Percentiles rank a stretch among this genome's conserved stretches.
phyloP scores from a whole-genome alignment of 2,888 invertebrate genomes.

The Cryptocephalus primarius region DNA sequence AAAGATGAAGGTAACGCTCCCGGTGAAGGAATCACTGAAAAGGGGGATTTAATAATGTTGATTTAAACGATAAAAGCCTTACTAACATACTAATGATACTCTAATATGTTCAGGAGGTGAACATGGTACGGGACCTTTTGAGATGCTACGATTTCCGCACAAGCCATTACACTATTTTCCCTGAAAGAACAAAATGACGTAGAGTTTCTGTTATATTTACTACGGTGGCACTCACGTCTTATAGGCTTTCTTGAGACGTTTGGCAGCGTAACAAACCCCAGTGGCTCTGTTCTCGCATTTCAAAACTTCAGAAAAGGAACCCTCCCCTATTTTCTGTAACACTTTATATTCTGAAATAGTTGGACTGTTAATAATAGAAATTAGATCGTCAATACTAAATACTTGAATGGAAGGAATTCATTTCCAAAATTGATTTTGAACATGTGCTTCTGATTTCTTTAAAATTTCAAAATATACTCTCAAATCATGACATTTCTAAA shows the following conservation, averaged over 20 bases:
- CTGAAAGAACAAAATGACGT: conserved; percentile 25
- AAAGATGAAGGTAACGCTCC: conserved; percentile 50
- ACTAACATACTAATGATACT: conserved; percentile 49
- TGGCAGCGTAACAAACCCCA: conserved; percentile 48
- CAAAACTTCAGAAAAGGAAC: conserved; percentile 57
- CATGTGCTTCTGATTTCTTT: too few species aligned
- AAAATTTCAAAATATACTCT: too few species aligned
- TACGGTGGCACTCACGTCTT: conserved; percentile 37
- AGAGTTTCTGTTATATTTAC: background rate
- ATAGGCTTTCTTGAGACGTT: conserved; percentile 50
- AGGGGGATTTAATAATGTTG: conserved; percentile 8
- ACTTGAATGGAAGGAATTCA: conserved; percentile 15
- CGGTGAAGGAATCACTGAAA: conserved; percentile 45
- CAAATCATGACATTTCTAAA: too few species aligned
- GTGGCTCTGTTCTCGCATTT: conserved; percentile 50
- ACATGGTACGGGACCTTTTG: conserved; percentile 47
- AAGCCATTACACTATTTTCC: conserved; percentile 37
- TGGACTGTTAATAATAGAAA: background rate
- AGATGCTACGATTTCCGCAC: conserved; percentile 51
- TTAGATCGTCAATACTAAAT: background rate
- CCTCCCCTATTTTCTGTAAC: conserved; percentile 55
- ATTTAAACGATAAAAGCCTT: conserved; percentile 7
- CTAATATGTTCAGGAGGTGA: conserved; percentile 51
- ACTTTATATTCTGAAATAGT: conserved; percentile 45
- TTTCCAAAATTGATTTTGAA: conserved; percentile 5